Evolutionary conservation across 2,888 invertebrate genomes (phyloP), one percentile per base, ranked within the genome.

Genomic region (Vanessa cardui): DNA sequence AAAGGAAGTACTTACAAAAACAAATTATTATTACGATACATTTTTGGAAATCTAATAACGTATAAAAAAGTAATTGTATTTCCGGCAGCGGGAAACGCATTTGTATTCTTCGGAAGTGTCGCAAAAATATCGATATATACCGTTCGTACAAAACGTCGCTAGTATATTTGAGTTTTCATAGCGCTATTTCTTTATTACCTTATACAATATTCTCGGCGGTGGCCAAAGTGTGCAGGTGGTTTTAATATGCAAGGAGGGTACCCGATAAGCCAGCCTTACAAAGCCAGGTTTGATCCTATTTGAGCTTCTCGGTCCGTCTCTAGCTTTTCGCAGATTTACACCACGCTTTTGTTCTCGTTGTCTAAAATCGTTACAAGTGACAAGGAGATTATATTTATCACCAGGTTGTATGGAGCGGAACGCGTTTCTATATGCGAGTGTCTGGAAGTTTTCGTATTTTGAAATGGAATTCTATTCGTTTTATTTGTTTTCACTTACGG

Each of bases 221-320:
- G 68, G 73, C 77, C 73, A 74, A 78, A 78, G 77, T 74, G 78
- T 79, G 80, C 78, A 82, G 81, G 79, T 81, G 73, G 77, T 80
- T 87, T 88, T 86, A 89, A 87, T 89, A 88, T 89, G 87, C 88
- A 88, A 84, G 85, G 78, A 79, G 81, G 76, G 81, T 80, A 82
- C 79, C 52, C 85, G 86, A 84, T 87, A 88, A 89, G 85, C 84
- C 80, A 72, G 75, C 77, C 79, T 80, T 80, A 83, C 83, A 84
- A 81, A 86, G 84, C 82, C 82, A 80, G 82, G 77, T 82, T 83
- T 86, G 86, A 88, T 89, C 89, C 86, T 84, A 78, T 86, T 87
- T 83, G 85, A 86, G 83, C 83, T 80, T 79, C 83, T 80, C 78
- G 76, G 79, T 75, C 81, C 79, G 78, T 69, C 73, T 72, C 70